Conservation (phyloP, 2,888 invertebrate genomes). For the Pseudococcus jackbeardsleyi region DNA sequence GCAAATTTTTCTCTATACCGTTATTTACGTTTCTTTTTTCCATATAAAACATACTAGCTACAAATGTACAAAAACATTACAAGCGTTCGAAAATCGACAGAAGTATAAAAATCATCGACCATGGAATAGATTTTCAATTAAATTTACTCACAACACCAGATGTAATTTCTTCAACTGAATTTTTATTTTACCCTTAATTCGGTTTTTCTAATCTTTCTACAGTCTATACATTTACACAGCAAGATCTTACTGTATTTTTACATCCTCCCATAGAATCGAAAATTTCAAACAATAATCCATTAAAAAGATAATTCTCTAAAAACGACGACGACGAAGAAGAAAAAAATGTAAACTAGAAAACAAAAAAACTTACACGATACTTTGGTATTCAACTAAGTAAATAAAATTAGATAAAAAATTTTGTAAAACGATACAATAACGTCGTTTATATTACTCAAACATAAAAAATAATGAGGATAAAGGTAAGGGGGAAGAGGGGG, state of each 20-base stretch:
- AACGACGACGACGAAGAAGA: neutral
- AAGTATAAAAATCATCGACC: neutral
- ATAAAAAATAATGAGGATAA: conserved; percentile 11
- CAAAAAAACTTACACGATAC: conserved; percentile 42
- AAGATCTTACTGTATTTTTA: no score
- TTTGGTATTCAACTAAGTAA: conserved; percentile 43
- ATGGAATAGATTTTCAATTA: neutral
- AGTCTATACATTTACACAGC: no score
- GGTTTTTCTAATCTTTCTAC: no score
- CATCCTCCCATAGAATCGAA: no score
- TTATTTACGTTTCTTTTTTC: neutral
- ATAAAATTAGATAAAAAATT: conserved; percentile 25
- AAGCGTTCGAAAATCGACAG: neutral
- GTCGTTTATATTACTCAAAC: neutral
- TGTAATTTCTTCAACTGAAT: neutral
- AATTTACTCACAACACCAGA: neutral
- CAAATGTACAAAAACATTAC: neutral
- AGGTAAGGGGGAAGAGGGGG: no score
- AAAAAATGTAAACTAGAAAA: neutral
- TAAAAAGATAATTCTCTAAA: neutral
- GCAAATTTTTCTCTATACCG: conserved; percentile 3
- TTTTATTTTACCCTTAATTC: neutral
- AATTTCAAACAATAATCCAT: neutral
- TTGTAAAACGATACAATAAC: neutral
- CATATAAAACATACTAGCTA: neutral